These are phyloP conservation scores for Drosophila repleta DNA, from an alignment of 1,140 invertebrate species.

Conservation along the genomic window DNA sequence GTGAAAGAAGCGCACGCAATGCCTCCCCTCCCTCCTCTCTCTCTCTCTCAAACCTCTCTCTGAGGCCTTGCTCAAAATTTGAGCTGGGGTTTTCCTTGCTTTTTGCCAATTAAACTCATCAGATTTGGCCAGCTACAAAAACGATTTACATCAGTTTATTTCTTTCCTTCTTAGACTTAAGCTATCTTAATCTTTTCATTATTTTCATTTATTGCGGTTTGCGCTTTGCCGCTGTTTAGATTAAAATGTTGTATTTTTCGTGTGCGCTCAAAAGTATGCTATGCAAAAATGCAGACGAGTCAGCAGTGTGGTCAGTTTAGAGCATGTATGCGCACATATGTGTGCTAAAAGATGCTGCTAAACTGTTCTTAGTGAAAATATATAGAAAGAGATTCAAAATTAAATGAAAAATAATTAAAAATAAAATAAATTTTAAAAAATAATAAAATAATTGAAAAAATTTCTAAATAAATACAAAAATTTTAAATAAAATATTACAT, in stretches of 20 bases:
- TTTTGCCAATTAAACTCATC: constrained; percentile 65
- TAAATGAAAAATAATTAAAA: no score
- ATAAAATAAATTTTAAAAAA: no score
- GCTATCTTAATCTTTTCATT: neutral
- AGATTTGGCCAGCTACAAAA: constrained; percentile 31
- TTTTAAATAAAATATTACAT: neutral
- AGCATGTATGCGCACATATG: neutral
- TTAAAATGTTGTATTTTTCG: neutral
- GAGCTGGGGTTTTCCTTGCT: constrained; percentile 26
- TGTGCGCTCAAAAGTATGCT: constrained; percentile 1
- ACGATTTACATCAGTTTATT: neutral
- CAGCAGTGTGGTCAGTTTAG: neutral
- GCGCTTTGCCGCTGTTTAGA: neutral
- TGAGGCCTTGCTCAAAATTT: constrained; percentile 18
- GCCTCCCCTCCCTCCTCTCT: neutral
- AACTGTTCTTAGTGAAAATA: no score
- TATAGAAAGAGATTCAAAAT: no score
- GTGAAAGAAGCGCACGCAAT: constrained; percentile 64
- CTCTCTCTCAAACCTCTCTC: neutral
- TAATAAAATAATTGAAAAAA: no score
- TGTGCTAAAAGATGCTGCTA: constrained; percentile 3
- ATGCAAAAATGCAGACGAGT: neutral
- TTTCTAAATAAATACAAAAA: neutral
- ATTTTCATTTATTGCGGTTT: neutral
- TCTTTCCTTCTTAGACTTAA: neutral